Evolutionary conservation across 2,888 invertebrate species (phyloP), one percentile per base, ranked within the genome.

Genomic region (Agrochola circellaris): DNA sequence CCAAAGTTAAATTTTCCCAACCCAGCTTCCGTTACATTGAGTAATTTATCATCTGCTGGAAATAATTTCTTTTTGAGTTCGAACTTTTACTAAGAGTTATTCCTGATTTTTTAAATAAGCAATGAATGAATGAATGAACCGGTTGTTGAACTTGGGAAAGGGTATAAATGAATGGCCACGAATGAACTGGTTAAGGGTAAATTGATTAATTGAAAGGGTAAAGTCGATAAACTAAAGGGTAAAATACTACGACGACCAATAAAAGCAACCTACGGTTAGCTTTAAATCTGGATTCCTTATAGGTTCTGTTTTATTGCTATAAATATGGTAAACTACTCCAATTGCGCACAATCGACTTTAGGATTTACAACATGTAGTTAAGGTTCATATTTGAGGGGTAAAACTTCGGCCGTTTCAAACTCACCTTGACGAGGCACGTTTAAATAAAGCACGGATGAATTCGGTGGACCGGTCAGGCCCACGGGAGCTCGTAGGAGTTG

Each of bases 361-460:
- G 17, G 5, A 34, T 58, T 62, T 76, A 64, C 5, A 0, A 1
- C 1, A 15, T 7, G 7, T 38, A 0, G 1, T 54, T 83, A 73
- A 64, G 67, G 84, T 73, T 76, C 26, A 70, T 70, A 56, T 70
- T 73, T 13, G 72, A 34, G 0, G 56, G 62, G 15, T 23, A 0
- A 26, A 71, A 68, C 6, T 74, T 69, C 15, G 42, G 75, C 56
- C 62, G 72, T 74, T 77, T 30, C 20, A 71, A 77, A 81, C 74
- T 85, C 73, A 86, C 81, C 86, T 87, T 87, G 82, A 83, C 77
- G 72, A 80, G 78, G 20, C 66, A 81, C 77, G 83, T 81, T 85
- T 89, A 89, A 89, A 87, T 89, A 87, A 90, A 89, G 87, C 87
- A 86, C 77, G 79, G 88, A 86, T 90, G 86, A 87, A 88, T 89